Evolutionary conservation across 2,113 vertebrate species (phyloP).

Genomic region (zebrafish (Danio rerio)): DNA sequence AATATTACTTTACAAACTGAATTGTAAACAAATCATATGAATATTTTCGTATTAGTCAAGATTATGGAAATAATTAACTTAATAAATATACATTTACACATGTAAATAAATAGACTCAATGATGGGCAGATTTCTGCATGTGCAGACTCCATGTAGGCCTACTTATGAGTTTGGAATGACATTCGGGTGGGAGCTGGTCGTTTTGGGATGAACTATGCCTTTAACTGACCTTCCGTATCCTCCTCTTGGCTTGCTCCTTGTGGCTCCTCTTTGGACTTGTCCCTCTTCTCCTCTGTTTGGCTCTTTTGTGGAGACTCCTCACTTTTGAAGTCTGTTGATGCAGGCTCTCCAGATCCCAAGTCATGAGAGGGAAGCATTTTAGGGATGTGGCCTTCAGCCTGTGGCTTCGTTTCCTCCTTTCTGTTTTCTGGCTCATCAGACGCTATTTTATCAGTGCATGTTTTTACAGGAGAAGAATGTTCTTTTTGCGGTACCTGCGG

Average conservation of each 20-base stretch:
- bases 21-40: too few relatives aligned
- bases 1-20: too few relatives aligned
- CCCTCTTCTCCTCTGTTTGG: constrained; percentile 76
- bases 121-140: too few relatives aligned
- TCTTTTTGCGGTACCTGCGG: not conserved
- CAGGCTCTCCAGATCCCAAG: constrained; percentile 49
- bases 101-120: too few relatives aligned
- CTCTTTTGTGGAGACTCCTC: constrained; percentile 28
- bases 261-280: constrained; percentile 82
- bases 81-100: too few relatives aligned
- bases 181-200: too few relatives aligned
- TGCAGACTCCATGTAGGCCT: too few relatives aligned
- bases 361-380: constrained; percentile 37
- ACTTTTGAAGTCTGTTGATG: constrained; percentile 46
- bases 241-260: constrained; percentile 68
- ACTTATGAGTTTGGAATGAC: not conserved
- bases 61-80: too few relatives aligned
- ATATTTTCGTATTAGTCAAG: too few relatives aligned
- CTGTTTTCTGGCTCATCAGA: constrained; percentile 5
- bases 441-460: not conserved
- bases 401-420: constrained; percentile 39
- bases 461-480: not conserved
- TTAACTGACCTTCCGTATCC: constrained; percentile 77
- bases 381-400: constrained; percentile 48
- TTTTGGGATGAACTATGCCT: not conserved